A percentile compares a stretch with the other conserved stretches of the same genome.
Evolutionary conservation across 1,140 invertebrate species (phyloP).

Genomic region (Neodiprion virginianus): DNA sequence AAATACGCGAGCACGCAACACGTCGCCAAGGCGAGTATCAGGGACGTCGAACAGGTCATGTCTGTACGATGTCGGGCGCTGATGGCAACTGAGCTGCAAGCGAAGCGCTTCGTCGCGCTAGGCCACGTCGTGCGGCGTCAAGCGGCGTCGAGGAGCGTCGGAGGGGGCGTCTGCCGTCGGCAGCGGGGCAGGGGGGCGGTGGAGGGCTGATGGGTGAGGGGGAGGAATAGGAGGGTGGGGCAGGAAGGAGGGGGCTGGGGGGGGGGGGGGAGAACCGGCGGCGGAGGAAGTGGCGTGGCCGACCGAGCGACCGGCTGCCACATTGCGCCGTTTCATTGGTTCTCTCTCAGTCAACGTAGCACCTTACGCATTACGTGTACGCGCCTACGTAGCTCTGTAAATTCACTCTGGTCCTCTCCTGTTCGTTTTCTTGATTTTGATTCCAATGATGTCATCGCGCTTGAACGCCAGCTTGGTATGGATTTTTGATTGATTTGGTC

Average conservation of each 20-base stretch:
- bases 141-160: constrained; percentile 19
- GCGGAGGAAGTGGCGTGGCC: constrained; percentile 17
- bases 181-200: not conserved
- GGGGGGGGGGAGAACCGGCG: not conserved
- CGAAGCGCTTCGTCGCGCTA: constrained; percentile 29
- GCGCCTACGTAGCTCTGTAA: not conserved
- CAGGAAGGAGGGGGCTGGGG: constrained; percentile 19
- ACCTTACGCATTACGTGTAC: constrained; percentile 7
- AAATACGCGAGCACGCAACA: constrained; percentile 33
- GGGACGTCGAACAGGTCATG: constrained; percentile 24
- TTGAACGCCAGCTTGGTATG: not conserved
- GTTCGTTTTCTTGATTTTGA: not conserved
- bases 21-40: constrained; percentile 26
- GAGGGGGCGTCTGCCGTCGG: constrained; percentile 3
- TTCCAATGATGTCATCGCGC: not conserved
- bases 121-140: constrained; percentile 33
- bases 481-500: too few species aligned
- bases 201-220: not conserved
- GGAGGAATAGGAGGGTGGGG: not conserved
- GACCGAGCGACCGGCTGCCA: constrained; percentile 37
- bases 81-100: constrained; percentile 41
- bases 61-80: constrained; percentile 35
- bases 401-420: not conserved
- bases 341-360: constrained; percentile 25
- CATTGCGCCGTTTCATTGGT: constrained; percentile 63